phyloP scores from a whole-genome alignment of 2,113 vertebrate species.

The Ellobius talpinus region DNA sequence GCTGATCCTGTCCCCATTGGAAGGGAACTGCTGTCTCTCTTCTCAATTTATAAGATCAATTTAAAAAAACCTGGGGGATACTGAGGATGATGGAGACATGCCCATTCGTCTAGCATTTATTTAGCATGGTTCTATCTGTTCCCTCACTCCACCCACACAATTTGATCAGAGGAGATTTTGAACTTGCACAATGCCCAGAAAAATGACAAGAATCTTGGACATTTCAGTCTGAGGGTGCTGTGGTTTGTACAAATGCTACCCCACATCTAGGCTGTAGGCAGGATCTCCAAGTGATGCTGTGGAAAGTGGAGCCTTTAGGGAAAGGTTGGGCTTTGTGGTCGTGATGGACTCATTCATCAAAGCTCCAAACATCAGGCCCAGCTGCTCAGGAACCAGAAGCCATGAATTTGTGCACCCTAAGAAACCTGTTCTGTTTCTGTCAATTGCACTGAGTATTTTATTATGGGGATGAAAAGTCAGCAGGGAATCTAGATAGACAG shows the following conservation, averaged over 20 bases:
- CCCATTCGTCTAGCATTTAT: not conserved
- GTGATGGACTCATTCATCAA: not conserved
- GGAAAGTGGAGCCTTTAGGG: not conserved
- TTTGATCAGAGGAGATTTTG: not conserved
- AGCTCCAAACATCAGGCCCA: not conserved
- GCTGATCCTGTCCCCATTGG: not conserved
- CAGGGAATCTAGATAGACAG: not conserved
- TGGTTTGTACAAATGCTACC: not conserved
- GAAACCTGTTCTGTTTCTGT: not conserved
- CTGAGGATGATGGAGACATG: not conserved
- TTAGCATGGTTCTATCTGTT: not conserved
- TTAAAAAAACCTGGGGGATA: not conserved
- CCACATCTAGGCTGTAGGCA: not conserved
- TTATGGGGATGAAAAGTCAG: not conserved
- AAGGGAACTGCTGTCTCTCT: not conserved
- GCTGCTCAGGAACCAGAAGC: not conserved
- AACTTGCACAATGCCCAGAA: not conserved
- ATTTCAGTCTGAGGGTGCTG: not conserved
- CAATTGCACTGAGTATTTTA: not conserved
- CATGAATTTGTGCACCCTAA: not conserved
- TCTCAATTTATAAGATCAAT: not conserved
- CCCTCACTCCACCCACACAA: not conserved
- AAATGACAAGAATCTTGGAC: conserved; percentile 17
- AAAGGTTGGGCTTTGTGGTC: not conserved
- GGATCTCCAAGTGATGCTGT: not conserved